Percentiles rank a stretch among this genome's conserved stretches.
phyloP scores from a whole-genome alignment of 2,113 vertebrate genomes.

The Scytalopus superciliaris region DNA sequence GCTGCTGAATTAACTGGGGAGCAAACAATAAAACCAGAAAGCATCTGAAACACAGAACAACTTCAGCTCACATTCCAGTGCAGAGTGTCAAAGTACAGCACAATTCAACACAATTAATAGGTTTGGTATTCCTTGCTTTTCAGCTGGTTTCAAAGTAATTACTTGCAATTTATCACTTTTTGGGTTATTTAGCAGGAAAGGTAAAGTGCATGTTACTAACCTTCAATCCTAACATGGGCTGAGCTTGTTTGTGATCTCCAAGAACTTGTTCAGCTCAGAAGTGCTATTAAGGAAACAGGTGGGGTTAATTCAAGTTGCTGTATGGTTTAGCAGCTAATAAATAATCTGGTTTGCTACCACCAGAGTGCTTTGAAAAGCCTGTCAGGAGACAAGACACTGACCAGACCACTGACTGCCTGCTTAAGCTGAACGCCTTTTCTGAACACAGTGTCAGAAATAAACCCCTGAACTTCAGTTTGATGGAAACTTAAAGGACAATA shows the following conservation, averaged over 20 bases:
- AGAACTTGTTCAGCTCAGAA: constrained; percentile 10
- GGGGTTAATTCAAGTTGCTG: neutral
- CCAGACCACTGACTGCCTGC: neutral
- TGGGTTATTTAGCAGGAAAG: neutral
- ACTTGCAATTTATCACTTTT: neutral
- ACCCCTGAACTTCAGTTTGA: neutral
- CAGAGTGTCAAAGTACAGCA: neutral
- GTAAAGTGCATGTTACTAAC: neutral
- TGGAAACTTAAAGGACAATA: neutral
- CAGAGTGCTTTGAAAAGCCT: neutral
- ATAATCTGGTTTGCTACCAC: neutral
- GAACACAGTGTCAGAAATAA: neutral
- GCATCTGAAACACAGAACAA: neutral
- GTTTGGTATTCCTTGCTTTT: neutral
- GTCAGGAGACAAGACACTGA: neutral
- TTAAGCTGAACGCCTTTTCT: neutral
- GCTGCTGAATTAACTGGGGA: neutral
- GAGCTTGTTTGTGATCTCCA: neutral
- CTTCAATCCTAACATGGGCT: neutral
- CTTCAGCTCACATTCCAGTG: constrained; percentile 3
- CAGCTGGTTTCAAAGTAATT: neutral
- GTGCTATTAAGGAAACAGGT: neutral
- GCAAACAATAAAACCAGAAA: neutral
- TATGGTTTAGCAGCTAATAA: constrained; percentile 13
- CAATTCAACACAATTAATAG: neutral